Conservation (phyloP, 2,797 vertebrate genomes). For the Hemitrygon akajei region DNA sequence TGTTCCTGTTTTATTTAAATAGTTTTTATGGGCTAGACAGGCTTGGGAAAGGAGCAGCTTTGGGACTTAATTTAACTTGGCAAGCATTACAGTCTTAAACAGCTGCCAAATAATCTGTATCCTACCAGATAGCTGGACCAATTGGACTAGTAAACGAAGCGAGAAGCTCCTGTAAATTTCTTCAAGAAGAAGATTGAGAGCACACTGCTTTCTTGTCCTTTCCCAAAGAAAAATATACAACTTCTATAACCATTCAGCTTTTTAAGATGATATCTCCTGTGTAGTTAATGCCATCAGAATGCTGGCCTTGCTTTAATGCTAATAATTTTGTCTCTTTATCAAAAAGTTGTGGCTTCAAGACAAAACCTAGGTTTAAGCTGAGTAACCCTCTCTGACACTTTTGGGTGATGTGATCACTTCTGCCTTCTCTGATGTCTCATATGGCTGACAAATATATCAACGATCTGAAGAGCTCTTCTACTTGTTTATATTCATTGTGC, state of each 20-base stretch:
- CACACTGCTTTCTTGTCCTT: not conserved
- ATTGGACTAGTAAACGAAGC: not conserved
- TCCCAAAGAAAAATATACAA: not conserved
- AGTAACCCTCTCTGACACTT: not conserved
- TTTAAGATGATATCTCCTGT: not conserved
- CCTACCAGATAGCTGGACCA: not conserved
- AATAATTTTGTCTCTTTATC: not conserved
- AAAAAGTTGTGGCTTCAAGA: not conserved
- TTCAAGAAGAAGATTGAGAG: not conserved
- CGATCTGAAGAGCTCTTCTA: too few species aligned
- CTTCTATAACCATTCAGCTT: not conserved
- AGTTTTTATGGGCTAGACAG: conserved; percentile 49
- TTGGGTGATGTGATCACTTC: not conserved
- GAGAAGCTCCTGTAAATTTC: not conserved
- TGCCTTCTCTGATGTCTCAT: not conserved
- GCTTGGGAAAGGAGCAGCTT: conserved; percentile 57
- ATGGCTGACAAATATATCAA: not conserved
- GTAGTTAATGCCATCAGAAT: too few species aligned
- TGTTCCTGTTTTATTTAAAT: conserved; percentile 53
- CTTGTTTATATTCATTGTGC: too few species aligned
- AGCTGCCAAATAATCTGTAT: conserved; percentile 48
- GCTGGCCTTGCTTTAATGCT: not conserved
- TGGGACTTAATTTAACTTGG: conserved; percentile 58
- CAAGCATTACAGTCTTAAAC: conserved; percentile 53
- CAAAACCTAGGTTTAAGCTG: not conserved